Conservation (phyloP, 2,797 vertebrate genomes). For the Enteromius afrohamiltoni region DNA sequence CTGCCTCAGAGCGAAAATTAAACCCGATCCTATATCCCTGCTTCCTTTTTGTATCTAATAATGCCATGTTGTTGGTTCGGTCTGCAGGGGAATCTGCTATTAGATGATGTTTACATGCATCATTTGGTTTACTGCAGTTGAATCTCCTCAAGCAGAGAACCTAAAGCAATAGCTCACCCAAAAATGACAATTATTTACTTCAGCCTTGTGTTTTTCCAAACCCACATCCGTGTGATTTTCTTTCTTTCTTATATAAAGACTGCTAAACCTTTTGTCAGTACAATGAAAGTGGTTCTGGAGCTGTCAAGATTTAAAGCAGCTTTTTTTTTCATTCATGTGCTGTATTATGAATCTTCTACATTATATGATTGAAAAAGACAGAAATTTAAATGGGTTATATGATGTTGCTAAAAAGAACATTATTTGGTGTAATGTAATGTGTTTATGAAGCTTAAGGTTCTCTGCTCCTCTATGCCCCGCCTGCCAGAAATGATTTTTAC, state of each 20-base stretch:
- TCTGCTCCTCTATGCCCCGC: too few species aligned
- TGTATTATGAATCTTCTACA: neutral
- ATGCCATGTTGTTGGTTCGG: neutral
- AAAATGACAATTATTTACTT: neutral
- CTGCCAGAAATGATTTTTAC: too few species aligned
- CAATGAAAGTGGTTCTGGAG: neutral
- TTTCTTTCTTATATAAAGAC: neutral
- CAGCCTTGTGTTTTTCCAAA: conserved; percentile 1
- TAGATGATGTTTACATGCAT: conserved; percentile 19
- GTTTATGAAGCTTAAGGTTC: too few species aligned
- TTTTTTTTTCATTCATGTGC: neutral
- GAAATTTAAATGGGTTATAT: neutral
- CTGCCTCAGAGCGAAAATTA: conserved; percentile 21
- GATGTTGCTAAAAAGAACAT: too few species aligned
- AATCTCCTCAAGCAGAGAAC: neutral
- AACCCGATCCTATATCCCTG: neutral
- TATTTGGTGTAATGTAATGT: too few species aligned
- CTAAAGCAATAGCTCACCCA: neutral
- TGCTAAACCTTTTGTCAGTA: too few species aligned
- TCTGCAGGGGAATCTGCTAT: conserved; percentile 13
- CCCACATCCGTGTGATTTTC: neutral
- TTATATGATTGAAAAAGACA: neutral
- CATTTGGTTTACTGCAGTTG: conserved; percentile 10
- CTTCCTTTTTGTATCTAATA: conserved; percentile 28
- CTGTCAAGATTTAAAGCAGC: neutral